phyloP scores from a whole-genome alignment of 2,113 vertebrate genomes.

The Martes martes region DNA sequence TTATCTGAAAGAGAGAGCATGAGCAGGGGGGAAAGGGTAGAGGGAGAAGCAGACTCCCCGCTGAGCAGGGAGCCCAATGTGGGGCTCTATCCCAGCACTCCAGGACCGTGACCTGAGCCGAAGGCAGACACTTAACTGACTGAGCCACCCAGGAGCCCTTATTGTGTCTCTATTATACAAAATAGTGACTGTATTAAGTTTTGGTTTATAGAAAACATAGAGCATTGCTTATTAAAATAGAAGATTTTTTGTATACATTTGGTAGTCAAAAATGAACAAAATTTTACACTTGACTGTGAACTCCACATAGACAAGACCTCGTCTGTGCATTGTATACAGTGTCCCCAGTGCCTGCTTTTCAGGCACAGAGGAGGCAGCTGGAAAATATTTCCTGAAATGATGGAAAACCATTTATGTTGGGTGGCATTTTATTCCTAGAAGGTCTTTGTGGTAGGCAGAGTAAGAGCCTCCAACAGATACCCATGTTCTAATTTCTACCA shows the following conservation, averaged over 20 bases:
- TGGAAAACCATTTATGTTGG: neutral
- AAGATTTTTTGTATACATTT: neutral
- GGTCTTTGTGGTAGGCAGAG: neutral
- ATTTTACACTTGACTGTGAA: neutral
- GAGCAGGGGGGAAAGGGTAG: too few species aligned
- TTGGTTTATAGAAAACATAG: neutral
- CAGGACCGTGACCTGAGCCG: too few species aligned
- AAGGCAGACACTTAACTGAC: too few species aligned
- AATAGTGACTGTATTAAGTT: neutral
- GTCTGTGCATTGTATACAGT: accelerated
- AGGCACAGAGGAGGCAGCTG: neutral
- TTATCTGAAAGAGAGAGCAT: neutral
- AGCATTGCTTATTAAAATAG: neutral
- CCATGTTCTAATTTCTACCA: neutral
- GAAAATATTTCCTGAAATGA: neutral
- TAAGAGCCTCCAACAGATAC: neutral
- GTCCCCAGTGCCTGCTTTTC: neutral
- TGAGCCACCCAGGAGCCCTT: too few species aligned
- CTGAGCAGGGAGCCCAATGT: too few species aligned
- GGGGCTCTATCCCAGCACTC: too few species aligned
- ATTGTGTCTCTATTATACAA: neutral
- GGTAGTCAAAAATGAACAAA: neutral
- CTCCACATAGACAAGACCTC: neutral
- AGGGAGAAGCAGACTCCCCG: too few species aligned
- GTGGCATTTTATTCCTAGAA: neutral